Base-by-base conservation (phyloP, 2,797 vertebrate species). In the Okamejei kenojei region DNA sequence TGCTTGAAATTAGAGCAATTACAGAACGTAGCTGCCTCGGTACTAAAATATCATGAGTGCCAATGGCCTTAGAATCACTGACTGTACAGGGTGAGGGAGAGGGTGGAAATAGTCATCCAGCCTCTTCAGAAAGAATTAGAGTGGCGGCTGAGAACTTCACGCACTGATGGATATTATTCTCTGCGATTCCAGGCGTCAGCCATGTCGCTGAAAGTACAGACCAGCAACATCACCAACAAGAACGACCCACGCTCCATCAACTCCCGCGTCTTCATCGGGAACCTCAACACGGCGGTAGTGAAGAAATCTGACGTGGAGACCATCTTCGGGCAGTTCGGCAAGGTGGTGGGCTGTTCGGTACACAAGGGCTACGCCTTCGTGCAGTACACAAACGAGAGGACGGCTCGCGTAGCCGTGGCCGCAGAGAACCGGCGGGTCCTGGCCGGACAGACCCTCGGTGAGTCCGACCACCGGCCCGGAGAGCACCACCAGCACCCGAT, bases 171-270 rank as follows among this genome's bases (percentile, higher is more conserved):
- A 54, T 19, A n/a, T 19, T n/a, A 77, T 8, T 77, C 76, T 93
- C 13, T 93, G 93, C 68, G 11, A 94, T 74, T 94, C 96, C 95
- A 95, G 94, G 0, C 45, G 95, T 93, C 93, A 95, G 96, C 95
- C 95, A 98, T 99, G 98, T 98, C 98, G 90, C 94, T 99, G 95
- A 99, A 98, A 95, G 97, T 98, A 93, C 98, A 98, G 95, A 98
- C 98, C 4, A 99, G 98, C 94, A 99, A 99, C 93, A 97, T 99
- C 95, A 99, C 98, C 23, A 99, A 99, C 96, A 99, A 99, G 96
- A 99, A 98, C n/a, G 98, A 99, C 94, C 98, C 98, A 88, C 98
- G 98, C 94, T 99, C 98, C 93, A 97, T 98, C 96, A 99, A 98
- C 96, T 99, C 98, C 5, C 96, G 98, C 15, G 98, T 99, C 94